phyloP scores from a whole-genome alignment of 2,888 invertebrate genomes.

The Ethmia dodecea region DNA sequence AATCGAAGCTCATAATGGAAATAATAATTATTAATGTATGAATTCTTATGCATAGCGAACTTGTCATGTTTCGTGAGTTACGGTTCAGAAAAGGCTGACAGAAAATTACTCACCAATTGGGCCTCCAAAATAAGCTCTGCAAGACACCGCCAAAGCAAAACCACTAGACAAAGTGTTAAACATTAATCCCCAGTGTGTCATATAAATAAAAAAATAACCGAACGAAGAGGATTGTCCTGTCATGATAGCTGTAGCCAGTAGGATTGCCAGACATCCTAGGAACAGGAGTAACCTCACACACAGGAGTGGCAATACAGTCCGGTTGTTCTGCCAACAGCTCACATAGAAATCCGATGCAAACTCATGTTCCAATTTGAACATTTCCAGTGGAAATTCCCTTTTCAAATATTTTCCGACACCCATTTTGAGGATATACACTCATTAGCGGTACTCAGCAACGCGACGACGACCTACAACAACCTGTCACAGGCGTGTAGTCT shows the following conservation, averaged over 20 bases:
- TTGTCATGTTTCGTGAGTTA: too few relatives aligned
- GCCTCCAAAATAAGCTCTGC: conserved; percentile 32
- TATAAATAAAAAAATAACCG: conserved; percentile 48
- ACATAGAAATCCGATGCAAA: conserved; percentile 45
- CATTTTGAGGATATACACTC: conserved; percentile 32
- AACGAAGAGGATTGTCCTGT: conserved; percentile 17
- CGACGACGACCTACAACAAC: neutral
- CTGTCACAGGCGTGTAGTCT: neutral
- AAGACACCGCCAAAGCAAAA: conserved; percentile 41
- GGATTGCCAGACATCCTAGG: conserved; percentile 39
- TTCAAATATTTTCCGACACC: conserved; percentile 46
- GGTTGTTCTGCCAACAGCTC: conserved; percentile 43
- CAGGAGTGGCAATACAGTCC: conserved; percentile 41
- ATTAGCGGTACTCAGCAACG: too few relatives aligned
- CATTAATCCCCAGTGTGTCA: conserved; percentile 62
- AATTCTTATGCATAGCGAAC: too few relatives aligned
- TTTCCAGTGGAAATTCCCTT: conserved; percentile 36
- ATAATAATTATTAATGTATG: too few relatives aligned
- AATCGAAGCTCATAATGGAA: too few relatives aligned
- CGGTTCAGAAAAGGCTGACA: too few relatives aligned
- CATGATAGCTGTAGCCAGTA: conserved; percentile 39
- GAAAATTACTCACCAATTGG: conserved; percentile 44
- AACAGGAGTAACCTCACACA: conserved; percentile 41
- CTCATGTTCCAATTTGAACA: conserved; percentile 43
- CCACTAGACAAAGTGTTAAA: conserved; percentile 42